phyloP scores from a whole-genome alignment of 2,113 vertebrate species.

The Lichenostomus cassidix region DNA sequence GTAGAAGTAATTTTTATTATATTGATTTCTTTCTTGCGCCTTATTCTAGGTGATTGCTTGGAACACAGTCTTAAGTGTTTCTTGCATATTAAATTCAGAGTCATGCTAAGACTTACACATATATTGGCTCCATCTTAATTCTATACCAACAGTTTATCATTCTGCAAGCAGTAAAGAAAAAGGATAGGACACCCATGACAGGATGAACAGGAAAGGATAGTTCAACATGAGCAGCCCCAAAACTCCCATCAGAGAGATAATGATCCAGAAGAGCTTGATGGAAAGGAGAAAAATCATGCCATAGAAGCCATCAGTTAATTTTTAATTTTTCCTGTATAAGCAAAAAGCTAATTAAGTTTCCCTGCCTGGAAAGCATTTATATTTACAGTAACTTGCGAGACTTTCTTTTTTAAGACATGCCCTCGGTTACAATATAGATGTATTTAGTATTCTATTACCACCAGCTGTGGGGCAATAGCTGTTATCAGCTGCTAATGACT shows the following conservation, averaged over 20 bases:
- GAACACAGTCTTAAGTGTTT: neutral
- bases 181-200: neutral
- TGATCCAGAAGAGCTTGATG: neutral
- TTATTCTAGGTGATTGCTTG: neutral
- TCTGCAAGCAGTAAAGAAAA: neutral
- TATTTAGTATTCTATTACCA: no score
- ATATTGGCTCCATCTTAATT: neutral
- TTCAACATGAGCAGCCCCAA: neutral
- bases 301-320: neutral
- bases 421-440: no score
- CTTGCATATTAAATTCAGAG: neutral
- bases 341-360: neutral
- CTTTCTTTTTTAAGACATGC: neutral
- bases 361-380: neutral
- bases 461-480: no score
- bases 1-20: neutral
- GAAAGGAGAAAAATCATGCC: neutral
- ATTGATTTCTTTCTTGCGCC: neutral
- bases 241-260: neutral
- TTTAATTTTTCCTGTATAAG: neutral
- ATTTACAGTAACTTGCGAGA: neutral
- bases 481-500: no score
- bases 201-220: neutral
- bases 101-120: neutral
- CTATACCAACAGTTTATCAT: neutral